Evolutionary conservation across 2,113 vertebrate genomes (phyloP).

Genomic region (Danionella cerebrum): DNA sequence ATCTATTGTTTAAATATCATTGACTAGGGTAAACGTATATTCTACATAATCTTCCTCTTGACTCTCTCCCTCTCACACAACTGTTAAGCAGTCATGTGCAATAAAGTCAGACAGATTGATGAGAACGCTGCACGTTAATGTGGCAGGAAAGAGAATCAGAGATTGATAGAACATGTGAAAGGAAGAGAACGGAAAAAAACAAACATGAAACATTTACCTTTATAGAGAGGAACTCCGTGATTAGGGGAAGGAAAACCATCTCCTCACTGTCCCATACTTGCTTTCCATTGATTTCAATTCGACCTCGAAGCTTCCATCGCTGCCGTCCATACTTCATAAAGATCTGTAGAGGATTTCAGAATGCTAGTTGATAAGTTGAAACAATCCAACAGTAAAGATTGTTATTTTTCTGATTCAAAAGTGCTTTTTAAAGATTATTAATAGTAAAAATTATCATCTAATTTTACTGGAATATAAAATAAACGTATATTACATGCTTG

Average conservation of each 20-base stretch:
- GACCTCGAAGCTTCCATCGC: constrained; percentile 88
- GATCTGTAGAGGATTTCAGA: constrained; percentile 67
- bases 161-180: background rate
- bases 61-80: background rate
- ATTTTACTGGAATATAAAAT: no score
- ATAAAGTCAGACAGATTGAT: constrained; percentile 14
- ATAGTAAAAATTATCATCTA: no score
- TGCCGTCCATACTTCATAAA: constrained; percentile 93
- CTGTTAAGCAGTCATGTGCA: constrained; percentile 27
- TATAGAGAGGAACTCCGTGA: constrained; percentile 90
- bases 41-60: background rate
- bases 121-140: background rate
- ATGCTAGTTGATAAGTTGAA: no score
- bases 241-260: constrained; percentile 84
- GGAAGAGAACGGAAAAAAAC: background rate
- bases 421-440: no score
- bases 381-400: no score
- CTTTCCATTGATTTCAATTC: constrained; percentile 86
- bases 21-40: background rate
- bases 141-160: background rate
- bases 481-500: no score
- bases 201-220: constrained; percentile 70
- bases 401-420: no score
- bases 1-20: background rate
- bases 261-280: constrained; percentile 97